Evolutionary conservation across 2,113 vertebrate genomes (phyloP).

Genomic region (Haemorhous mexicanus): DNA sequence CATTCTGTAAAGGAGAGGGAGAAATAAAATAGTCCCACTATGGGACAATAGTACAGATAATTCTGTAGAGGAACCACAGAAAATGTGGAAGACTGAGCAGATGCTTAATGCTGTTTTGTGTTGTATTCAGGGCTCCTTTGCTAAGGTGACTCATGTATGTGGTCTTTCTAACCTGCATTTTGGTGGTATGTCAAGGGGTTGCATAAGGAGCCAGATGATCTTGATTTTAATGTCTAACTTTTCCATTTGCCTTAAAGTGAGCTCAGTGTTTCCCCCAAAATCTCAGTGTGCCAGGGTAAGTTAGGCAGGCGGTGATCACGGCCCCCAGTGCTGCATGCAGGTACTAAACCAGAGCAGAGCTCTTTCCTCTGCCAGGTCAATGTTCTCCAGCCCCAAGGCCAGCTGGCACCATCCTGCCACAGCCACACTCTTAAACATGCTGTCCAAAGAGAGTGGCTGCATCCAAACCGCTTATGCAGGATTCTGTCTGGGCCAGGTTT

Average conservation of each 20-base stretch:
- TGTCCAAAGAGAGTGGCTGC: not conserved
- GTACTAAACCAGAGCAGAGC: not conserved
- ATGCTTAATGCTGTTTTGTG: not conserved
- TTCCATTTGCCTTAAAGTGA: not conserved
- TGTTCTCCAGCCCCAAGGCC: not conserved
- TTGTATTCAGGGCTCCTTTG: not conserved
- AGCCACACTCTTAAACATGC: not conserved
- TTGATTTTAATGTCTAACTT: not conserved
- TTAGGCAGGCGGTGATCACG: not conserved
- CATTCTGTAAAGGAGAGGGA: not conserved
- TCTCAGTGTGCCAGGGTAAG: not conserved
- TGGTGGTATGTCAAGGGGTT: not conserved
- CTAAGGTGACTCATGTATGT: not conserved
- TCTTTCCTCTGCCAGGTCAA: not conserved
- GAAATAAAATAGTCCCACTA: not conserved
- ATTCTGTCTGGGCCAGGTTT: not conserved
- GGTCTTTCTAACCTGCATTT: not conserved
- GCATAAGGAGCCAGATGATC: not conserved
- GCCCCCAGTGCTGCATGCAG: not conserved
- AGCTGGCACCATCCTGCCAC: not conserved
- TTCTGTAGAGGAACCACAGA: not conserved
- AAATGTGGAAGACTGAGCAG: not conserved
- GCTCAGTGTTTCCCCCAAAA: not conserved
- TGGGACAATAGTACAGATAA: not conserved
- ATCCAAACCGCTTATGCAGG: not conserved